Evolutionary conservation across 2,888 invertebrate species (phyloP).

Genomic region (Glaucopsyche alexis): DNA sequence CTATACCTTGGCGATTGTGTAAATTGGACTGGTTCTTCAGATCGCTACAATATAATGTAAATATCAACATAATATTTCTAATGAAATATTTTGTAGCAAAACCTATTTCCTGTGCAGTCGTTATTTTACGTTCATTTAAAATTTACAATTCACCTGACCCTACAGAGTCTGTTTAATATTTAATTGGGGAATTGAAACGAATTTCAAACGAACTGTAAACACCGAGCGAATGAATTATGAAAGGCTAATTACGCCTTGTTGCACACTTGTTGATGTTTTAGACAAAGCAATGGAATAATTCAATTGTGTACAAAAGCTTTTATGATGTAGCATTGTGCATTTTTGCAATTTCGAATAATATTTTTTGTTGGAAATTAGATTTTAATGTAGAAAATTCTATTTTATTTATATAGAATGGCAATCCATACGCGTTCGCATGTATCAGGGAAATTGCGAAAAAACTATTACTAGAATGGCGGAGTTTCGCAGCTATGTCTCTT

Average conservation of each 20-base stretch:
- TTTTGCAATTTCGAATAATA: not conserved
- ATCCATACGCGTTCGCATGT: no score
- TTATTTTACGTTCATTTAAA: not conserved
- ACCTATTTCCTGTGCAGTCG: no score
- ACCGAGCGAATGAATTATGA: slow-evolving; percentile 12
- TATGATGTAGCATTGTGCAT: not conserved
- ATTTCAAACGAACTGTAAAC: slow-evolving; percentile 16
- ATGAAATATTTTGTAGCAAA: not conserved
- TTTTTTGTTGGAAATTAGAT: not conserved
- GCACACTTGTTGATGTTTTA: slow-evolving; percentile 20
- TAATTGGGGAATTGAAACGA: not conserved
- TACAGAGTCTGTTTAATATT: slow-evolving; percentile 1
- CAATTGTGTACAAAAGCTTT: not conserved
- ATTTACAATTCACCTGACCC: slow-evolving; percentile 3
- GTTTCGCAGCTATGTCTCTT: no score
- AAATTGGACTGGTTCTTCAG: no score
- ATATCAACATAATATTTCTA: no score
- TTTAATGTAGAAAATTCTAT: not conserved
- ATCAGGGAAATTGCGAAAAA: no score
- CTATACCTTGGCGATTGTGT: no score
- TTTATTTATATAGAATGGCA: no score
- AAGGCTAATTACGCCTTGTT: slow-evolving; percentile 17
- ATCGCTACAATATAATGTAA: no score
- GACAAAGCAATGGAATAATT: slow-evolving; percentile 19
- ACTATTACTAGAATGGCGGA: no score